Evolutionary conservation across 2,888 invertebrate species (phyloP).

Genomic region (Trilocha varians): DNA sequence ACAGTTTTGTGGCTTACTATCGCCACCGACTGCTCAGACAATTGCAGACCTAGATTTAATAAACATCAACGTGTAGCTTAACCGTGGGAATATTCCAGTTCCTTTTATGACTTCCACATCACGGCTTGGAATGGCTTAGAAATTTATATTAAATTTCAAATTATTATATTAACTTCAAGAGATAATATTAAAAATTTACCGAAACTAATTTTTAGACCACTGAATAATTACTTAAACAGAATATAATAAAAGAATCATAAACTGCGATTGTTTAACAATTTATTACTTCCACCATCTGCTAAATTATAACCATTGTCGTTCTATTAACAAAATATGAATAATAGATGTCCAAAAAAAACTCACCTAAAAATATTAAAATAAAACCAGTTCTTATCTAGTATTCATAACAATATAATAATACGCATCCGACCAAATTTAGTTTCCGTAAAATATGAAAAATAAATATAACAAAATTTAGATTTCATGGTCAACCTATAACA

Average conservation of each 20-base stretch:
- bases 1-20: conserved; percentile 49
- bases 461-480: not conserved
- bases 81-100: conserved; percentile 2
- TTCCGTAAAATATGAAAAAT: not conserved
- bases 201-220: not conserved
- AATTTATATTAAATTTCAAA: not conserved
- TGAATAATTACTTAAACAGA: not conserved
- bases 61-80: conserved; percentile 2
- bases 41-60: conserved; percentile 34
- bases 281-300: too few relatives aligned
- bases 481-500: not conserved
- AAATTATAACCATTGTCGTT: too few relatives aligned
- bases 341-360: too few relatives aligned
- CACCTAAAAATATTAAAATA: too few relatives aligned
- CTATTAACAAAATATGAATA: too few relatives aligned
- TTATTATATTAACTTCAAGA: too few relatives aligned
- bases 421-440: not conserved
- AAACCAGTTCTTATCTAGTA: too few relatives aligned
- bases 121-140: too few relatives aligned
- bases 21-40: conserved; percentile 51
- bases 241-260: not conserved
- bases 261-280: too few relatives aligned
- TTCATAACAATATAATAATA: too few relatives aligned
- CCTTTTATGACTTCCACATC: not conserved
- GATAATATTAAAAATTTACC: too few relatives aligned